A percentile compares a stretch with the other conserved stretches of the same genome.
phyloP scores from a whole-genome alignment of 2,797 vertebrate species.

The Spheniscus humboldti region DNA sequence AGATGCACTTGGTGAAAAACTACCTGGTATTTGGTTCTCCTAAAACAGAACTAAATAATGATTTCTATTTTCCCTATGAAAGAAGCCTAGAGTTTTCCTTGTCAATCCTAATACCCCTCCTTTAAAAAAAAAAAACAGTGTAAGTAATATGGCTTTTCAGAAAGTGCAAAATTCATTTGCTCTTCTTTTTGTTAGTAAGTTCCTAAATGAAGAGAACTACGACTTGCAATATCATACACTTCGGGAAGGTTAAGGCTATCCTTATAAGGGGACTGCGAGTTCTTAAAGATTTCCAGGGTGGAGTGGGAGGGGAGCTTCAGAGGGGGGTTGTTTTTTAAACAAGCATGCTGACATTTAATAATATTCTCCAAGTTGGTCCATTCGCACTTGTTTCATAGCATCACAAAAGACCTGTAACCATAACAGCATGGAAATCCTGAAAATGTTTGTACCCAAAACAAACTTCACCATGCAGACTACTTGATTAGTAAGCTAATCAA shows the following conservation, averaged over 20 bases:
- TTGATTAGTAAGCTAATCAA: neutral
- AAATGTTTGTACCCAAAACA: neutral
- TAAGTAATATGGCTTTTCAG: neutral
- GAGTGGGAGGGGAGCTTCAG: neutral
- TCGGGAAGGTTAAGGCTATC: neutral
- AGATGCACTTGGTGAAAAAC: neutral
- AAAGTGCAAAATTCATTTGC: neutral
- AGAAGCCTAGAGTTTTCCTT: neutral
- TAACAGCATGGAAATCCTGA: neutral
- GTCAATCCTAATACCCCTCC: neutral
- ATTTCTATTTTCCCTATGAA: neutral
- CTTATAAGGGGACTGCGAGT: neutral
- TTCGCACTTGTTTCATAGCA: neutral
- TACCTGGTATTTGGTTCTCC: neutral
- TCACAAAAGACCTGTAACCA: neutral
- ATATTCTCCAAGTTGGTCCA: neutral
- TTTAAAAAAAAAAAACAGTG: neutral
- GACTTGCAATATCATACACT: neutral
- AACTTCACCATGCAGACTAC: neutral
- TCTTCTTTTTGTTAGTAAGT: neutral
- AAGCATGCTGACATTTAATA: neutral
- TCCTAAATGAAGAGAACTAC: neutral
- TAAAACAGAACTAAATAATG: neutral
- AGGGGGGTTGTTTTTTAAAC: neutral
- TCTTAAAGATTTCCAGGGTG: neutral